Evolutionary conservation across 2,888 invertebrate genomes (phyloP), one percentile per base, ranked within the genome.

Genomic region (Drosophila nigricruria): DNA sequence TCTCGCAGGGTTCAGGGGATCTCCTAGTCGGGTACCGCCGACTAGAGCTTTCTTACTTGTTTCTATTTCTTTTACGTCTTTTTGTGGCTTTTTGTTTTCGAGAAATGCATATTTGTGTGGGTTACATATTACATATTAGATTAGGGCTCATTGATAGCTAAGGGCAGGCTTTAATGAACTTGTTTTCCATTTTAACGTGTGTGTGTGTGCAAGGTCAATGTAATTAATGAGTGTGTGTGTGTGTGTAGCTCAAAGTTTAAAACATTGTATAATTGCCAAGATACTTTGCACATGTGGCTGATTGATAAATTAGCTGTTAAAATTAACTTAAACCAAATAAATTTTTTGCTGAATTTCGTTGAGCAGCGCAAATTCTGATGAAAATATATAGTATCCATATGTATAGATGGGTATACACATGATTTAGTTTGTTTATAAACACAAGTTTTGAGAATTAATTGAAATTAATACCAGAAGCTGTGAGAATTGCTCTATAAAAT

Each of bases 121-220:
- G 76, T 72, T 63, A 77, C 77, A 59, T 81, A 81, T 74, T 74
- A 74, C 72, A 81, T 67, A 77, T 80, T 77, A 80, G 81, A 81
- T 80, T 74, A 65, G 71, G 67, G 52, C 67, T 62, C 58, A 77
- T 81, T 77, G 79, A 79, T 80, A 70, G 57, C 63, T 63, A 38
- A 45, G 60, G 45, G 49, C 47, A 56, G 53, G 53, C 53, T 49
- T 62, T 74, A 80, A 80, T 80, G 72, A 80, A 80, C 79, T 81
- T 80, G 79, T 75, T 79, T 80, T 60, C n/a, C 27, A 27, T 54
- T 30, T 32, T 16, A 14, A 54, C 10, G 12, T 18, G 52, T 47
- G 27, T 43, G n/a, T 38, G 54, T 50, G 27, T 49, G 16, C 42
- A 80, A 80, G 79, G 79, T 81, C 77, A 81, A 71, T 69, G 58